Conservation (phyloP, 2,113 vertebrate genomes). For the Ia io region DNA sequence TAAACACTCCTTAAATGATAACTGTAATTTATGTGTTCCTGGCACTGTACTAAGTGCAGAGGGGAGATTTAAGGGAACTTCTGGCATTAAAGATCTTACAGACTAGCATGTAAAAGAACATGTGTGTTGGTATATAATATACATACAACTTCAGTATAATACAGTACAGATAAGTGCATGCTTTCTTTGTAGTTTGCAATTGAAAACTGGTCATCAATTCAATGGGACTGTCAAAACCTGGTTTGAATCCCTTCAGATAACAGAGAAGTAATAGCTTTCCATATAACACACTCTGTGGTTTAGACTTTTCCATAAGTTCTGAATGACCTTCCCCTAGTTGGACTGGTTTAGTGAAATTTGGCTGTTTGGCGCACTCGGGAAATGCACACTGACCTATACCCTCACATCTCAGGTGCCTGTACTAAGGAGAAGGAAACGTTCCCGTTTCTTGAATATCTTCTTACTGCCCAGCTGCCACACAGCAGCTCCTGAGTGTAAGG, state of each 20-base stretch:
- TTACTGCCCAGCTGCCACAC: background rate
- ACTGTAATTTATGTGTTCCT: background rate
- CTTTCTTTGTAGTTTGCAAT: background rate
- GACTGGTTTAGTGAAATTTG: background rate
- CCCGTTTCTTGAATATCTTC: background rate
- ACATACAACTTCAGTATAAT: background rate
- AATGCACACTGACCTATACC: background rate
- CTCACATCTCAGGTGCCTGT: background rate
- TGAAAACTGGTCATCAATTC: background rate
- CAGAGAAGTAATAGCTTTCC: background rate
- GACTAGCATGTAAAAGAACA: background rate
- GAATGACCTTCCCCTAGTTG: background rate
- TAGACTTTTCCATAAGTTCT: background rate
- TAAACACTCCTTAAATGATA: background rate
- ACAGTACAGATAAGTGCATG: background rate
- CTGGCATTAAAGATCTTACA: background rate
- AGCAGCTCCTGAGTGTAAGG: background rate
- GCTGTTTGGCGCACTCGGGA: background rate
- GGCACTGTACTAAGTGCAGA: background rate
- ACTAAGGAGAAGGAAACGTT: background rate
- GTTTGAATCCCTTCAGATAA: background rate
- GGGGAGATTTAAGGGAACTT: background rate
- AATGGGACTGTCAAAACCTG: background rate
- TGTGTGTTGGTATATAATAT: background rate
- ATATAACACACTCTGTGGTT: background rate